These are phyloP conservation scores for Pachydiplax longipennis DNA, from an alignment of 2,888 invertebrate genomes.

Conservation along the genomic window DNA sequence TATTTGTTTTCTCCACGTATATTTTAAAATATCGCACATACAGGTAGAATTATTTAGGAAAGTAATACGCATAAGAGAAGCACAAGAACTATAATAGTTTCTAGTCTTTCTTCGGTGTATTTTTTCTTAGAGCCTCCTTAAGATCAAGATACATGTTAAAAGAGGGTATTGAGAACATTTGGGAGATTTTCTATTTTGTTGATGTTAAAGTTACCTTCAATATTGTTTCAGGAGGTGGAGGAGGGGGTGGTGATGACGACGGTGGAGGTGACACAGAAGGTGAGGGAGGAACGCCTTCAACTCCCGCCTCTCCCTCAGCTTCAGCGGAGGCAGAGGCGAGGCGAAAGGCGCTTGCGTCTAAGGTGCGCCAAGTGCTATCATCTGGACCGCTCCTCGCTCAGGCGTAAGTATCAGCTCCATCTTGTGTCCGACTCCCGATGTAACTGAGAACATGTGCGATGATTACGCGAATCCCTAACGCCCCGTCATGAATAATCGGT, in stretches of 20 bases:
- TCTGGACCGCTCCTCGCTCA: conserved; percentile 62
- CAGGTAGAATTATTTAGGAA: no score
- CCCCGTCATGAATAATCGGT: no score
- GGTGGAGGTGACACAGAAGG: not conserved
- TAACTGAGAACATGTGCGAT: not conserved
- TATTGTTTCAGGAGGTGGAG: not conserved
- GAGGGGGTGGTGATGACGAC: not conserved
- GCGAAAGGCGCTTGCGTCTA: conserved; percentile 4
- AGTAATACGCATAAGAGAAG: no score
- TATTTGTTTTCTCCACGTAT: no score
- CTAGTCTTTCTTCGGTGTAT: no score
- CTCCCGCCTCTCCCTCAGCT: conserved; percentile 13
- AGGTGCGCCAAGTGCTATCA: conserved; percentile 56
- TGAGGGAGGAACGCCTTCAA: not conserved
- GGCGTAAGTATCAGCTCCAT: conserved; percentile 47
- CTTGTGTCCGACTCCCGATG: not conserved
- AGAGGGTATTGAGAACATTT: no score
- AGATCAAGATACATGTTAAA: no score
- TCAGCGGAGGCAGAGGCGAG: conserved; percentile 30
- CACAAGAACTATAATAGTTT: no score
- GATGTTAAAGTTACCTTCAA: no score
- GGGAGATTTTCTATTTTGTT: no score
- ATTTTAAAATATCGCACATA: no score
- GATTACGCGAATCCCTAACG: not conserved
- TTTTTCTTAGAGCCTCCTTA: no score